Conservation (phyloP, 2,797 vertebrate genomes). For the Thaleichthys pacificus region DNA sequence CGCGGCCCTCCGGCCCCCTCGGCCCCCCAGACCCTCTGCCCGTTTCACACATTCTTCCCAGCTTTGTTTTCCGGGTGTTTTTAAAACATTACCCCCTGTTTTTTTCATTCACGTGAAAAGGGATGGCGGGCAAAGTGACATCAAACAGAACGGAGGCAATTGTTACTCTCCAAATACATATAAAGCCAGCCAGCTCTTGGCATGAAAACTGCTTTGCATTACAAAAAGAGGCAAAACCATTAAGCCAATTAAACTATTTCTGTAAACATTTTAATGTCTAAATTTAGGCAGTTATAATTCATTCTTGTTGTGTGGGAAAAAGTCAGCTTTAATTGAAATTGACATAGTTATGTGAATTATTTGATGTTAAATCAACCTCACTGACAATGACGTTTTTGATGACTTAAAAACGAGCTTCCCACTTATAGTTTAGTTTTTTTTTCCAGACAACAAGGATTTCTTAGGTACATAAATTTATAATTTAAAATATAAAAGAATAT, state of each 20-base stretch:
- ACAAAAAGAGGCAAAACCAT: constrained; percentile 56
- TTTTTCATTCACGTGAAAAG: constrained; percentile 42
- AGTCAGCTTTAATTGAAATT: constrained; percentile 23
- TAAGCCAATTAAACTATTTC: constrained; percentile 61
- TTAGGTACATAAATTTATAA: not conserved
- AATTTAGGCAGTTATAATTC: constrained; percentile 46
- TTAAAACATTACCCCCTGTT: constrained; percentile 34
- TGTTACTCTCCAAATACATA: constrained; percentile 31
- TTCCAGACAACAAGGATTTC: not conserved
- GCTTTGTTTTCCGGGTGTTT: constrained; percentile 48
- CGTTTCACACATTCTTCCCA: constrained; percentile 68
- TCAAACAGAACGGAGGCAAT: constrained; percentile 48
- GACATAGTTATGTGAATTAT: constrained; percentile 12
- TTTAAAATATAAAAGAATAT: no score
- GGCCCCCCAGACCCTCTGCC: constrained; percentile 22
- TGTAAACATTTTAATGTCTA: constrained; percentile 47
- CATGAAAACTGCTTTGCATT: constrained; percentile 53
- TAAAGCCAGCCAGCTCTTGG: constrained; percentile 39
- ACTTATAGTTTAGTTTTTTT: not conserved
- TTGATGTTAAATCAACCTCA: constrained; percentile 10
- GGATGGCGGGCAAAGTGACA: constrained; percentile 45
- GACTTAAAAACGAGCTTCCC: not conserved
- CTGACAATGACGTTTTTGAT: not conserved
- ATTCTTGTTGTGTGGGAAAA: constrained; percentile 29
- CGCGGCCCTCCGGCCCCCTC: constrained; percentile 36